Evolutionary conservation across 2,113 vertebrate species (phyloP).

Genomic region (Elanoides forficatus): DNA sequence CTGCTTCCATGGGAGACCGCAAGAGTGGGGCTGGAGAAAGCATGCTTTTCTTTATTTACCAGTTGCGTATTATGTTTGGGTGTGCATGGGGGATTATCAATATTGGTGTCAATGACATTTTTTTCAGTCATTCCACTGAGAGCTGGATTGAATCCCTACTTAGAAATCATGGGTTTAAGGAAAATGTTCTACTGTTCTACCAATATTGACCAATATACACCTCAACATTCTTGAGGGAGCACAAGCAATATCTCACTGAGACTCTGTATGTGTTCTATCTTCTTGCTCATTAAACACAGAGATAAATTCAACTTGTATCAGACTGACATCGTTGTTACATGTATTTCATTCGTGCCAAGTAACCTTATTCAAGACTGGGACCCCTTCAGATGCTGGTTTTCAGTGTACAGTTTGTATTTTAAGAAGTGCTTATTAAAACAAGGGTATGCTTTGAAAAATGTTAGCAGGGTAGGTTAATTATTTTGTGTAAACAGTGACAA

Average conservation of each 20-base stretch:
- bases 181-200: not conserved
- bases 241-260: not conserved
- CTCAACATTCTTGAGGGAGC: not conserved
- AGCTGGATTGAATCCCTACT: not conserved
- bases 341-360: not conserved
- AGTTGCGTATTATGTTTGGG: not conserved
- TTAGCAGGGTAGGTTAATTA: not conserved
- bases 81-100: not conserved
- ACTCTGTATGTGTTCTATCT: not conserved
- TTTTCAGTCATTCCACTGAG: not conserved
- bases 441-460: not conserved
- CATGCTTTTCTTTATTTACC: not conserved
- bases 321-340: not conserved
- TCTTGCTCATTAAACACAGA: not conserved
- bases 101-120: not conserved
- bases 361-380: not conserved
- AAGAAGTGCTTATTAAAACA: not conserved
- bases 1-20: not conserved
- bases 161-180: not conserved
- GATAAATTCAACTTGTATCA: not conserved
- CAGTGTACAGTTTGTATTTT: not conserved
- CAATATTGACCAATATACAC: not conserved
- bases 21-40: not conserved
- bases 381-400: not conserved
- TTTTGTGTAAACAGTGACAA: not conserved